These are phyloP conservation scores for Ochlodes sylvanus DNA, from an alignment of 2,888 invertebrate species.

Conservation along the genomic window DNA sequence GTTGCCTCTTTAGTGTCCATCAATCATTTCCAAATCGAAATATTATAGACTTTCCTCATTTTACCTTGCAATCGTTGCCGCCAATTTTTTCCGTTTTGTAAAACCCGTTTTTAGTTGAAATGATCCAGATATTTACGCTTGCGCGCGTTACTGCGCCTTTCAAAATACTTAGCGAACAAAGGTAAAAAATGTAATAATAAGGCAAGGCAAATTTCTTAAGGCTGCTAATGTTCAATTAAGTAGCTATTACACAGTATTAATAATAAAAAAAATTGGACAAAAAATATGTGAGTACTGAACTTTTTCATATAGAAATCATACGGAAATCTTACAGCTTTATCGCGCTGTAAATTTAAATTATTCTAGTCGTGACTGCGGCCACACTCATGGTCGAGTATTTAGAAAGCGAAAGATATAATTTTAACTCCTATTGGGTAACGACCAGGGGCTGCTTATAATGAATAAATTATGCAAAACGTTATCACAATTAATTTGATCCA, in stretches of 20 bases:
- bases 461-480: conserved; percentile 54
- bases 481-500: conserved; percentile 30
- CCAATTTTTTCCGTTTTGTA: conserved; percentile 32
- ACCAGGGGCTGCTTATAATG: conserved; percentile 56
- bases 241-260: not conserved
- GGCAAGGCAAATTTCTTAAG: not conserved
- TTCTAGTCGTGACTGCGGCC: conserved; percentile 67
- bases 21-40: conserved; percentile 26
- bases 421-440: conserved; percentile 66
- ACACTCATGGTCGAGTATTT: conserved; percentile 80
- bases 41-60: conserved; percentile 34
- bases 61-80: conserved; percentile 27
- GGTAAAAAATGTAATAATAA: conserved; percentile 16
- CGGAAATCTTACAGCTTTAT: conserved; percentile 54
- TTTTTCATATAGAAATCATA: conserved; percentile 40
- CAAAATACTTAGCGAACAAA: conserved; percentile 26
- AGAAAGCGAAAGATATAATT: conserved; percentile 75
- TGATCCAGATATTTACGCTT: conserved; percentile 38
- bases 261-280: not conserved
- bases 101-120: conserved; percentile 34
- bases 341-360: conserved; percentile 61
- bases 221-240: not conserved
- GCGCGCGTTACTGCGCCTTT: conserved; percentile 30
- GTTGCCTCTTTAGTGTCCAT: conserved; percentile 20
- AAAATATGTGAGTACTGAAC: not conserved